phyloP scores from a whole-genome alignment of 2,888 invertebrate genomes.

The Orchesella flavescens region DNA sequence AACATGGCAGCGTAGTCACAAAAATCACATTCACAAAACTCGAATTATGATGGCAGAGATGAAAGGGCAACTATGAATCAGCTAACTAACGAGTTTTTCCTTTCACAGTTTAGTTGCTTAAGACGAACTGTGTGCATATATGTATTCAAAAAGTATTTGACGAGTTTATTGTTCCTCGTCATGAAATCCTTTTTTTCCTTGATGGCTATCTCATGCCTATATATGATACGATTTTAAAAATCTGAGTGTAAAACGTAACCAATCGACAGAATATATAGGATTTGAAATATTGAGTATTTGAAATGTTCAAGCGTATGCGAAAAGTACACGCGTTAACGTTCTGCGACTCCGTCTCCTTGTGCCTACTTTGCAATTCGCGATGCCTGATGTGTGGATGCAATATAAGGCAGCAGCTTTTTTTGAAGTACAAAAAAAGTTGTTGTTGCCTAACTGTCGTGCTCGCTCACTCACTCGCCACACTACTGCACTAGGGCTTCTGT shows the following conservation, averaged over 20 bases:
- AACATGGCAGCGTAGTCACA: not conserved
- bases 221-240: no score
- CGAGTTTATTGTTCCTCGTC: constrained; percentile 1
- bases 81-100: no score
- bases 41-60: no score
- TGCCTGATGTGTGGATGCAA: constrained; percentile 15
- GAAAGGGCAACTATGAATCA: no score
- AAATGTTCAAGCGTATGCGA: not conserved
- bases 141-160: not conserved
- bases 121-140: no score
- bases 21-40: not conserved
- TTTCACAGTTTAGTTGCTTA: no score
- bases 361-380: constrained; percentile 15
- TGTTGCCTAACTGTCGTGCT: constrained; percentile 48
- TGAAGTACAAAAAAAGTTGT: not conserved
- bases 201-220: no score
- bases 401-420: not conserved
- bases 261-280: no score
- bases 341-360: not conserved
- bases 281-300: no score
- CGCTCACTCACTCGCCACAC: not conserved
- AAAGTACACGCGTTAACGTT: not conserved
- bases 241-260: no score
- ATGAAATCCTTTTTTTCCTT: not conserved
- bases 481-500: constrained; percentile 20